Percentiles rank a stretch among this genome's conserved stretches.
These are phyloP conservation scores for Timema podura DNA, from an alignment of 2,888 invertebrate species.

Conservation along the genomic window DNA sequence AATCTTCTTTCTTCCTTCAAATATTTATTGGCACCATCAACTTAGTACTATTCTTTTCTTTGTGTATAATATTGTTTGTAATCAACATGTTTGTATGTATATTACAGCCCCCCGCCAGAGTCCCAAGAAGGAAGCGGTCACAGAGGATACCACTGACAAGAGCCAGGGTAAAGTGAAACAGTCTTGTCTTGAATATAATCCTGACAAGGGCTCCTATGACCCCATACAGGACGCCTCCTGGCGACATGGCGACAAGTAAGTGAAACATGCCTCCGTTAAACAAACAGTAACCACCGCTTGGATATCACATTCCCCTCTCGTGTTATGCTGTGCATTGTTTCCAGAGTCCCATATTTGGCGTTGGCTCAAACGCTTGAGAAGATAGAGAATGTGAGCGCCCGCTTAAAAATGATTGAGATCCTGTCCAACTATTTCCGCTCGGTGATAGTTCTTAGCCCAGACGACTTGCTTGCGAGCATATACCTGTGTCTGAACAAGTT, in stretches of 20 bases:
- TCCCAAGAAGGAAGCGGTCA: not conserved
- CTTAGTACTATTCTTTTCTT: not conserved
- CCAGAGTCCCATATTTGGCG: constrained; percentile 88
- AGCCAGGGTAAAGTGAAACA: constrained; percentile 2
- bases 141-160: not conserved
- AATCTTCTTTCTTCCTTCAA: too few relatives aligned
- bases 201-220: constrained; percentile 68
- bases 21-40: not conserved
- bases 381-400: constrained; percentile 79
- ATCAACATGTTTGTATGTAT: not conserved
- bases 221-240: constrained; percentile 81
- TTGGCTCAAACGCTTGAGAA: constrained; percentile 83
- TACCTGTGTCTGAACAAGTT: constrained; percentile 95
- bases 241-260: constrained; percentile 64
- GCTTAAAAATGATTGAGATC: constrained; percentile 88
- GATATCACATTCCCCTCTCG: too few relatives aligned
- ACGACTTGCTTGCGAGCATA: constrained; percentile 85
- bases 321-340: constrained; percentile 32
- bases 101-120: constrained; percentile 6
- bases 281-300: too few relatives aligned
- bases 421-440: constrained; percentile 89
- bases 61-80: too few relatives aligned
- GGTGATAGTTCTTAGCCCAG: constrained; percentile 79
- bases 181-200: constrained; percentile 51
- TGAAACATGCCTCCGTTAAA: constrained; percentile 18